Base-by-base conservation (phyloP, 1,140 invertebrate species). In the Chymomyza costata region DNA sequence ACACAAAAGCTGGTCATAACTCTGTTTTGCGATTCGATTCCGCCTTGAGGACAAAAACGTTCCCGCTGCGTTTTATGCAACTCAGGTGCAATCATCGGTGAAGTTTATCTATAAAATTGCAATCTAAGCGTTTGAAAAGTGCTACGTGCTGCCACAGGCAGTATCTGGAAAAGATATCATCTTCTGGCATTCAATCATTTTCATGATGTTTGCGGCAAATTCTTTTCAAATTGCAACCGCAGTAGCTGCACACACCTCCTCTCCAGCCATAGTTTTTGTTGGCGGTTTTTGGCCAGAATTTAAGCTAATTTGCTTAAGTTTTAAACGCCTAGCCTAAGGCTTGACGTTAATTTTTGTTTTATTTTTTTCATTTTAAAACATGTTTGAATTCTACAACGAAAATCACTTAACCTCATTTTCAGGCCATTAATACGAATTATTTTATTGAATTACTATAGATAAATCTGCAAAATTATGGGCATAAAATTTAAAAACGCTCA, bases 381-480 rank as follows among this genome's bases (percentile, higher is more conserved):
- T 28, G 59, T 40, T 52, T 66, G 73, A 62, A 63, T 49, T 78
- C 55, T 60, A 78, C 71, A 78, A 44, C 71, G 50, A 78, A 78
- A 78, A 78, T 67, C 71, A 78, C 71, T 78, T 78, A 78, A 63
- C 67, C 71, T 68, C 73, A 65, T 71, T 73, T 80, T 51, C 58
- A 38, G 35, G 57, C 63, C 67, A 78, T 78, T 78, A 55, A 78
- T 73, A 73, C 73, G 78, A 78, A 78, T 78, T 80, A 73, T 78
- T 78, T 78, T 73, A 78, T 80, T 78, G 78, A 71, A 78, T 78
- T 80, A 71, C 65, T 71, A 44, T 43, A 30, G 58, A 71, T 71
- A 70, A 73, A 66, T 30, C 48, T 60, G 59, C 31, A 35, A 67
- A 63, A 64, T 74, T 65, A 74, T 54, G 50, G 44, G 52, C 19